Evolutionary conservation across 2,888 invertebrate genomes (phyloP).

Genomic region (Sphaeridia pumilis): DNA sequence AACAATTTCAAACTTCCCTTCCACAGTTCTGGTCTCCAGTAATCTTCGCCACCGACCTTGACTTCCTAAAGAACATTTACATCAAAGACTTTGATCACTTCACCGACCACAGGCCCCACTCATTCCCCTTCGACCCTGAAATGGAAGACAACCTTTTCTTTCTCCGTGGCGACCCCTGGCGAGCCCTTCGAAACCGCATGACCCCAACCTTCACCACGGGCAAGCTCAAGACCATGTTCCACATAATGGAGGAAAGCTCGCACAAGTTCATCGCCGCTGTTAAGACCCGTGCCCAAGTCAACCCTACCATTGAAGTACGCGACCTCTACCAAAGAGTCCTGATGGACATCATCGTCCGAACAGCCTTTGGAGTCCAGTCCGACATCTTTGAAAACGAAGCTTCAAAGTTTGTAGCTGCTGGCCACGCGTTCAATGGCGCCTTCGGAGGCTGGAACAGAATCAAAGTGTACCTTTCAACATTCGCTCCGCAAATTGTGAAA

Average conservation of each 20-base stretch:
- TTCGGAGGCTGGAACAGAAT: too few species aligned
- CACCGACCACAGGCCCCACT: constrained; percentile 2
- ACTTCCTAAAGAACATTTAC: constrained; percentile 7
- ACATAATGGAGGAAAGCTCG: constrained; percentile 5
- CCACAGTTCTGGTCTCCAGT: constrained; percentile 2
- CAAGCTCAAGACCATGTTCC: constrained; percentile 15
- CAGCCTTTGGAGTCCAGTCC: constrained; percentile 11
- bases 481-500: too few species aligned
- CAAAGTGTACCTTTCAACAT: too few species aligned
- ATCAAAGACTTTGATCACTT: constrained; percentile 14
- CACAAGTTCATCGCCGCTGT: background rate
- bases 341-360: constrained; percentile 6
- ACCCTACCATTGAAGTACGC: too few species aligned
- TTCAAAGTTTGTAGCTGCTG: too few species aligned
- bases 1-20: too few species aligned
- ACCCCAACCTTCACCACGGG: constrained; percentile 15
- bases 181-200: too few species aligned
- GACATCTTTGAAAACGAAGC: too few species aligned
- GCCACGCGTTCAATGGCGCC: too few species aligned
- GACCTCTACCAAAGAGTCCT: constrained; percentile 1
- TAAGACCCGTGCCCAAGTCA: background rate
- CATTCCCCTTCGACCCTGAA: too few species aligned
- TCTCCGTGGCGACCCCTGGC: too few species aligned
- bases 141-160: too few species aligned
- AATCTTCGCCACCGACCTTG: constrained; percentile 8